phyloP scores from a whole-genome alignment of 2,888 invertebrate genomes.

The Listrodromus nycthemerus region DNA sequence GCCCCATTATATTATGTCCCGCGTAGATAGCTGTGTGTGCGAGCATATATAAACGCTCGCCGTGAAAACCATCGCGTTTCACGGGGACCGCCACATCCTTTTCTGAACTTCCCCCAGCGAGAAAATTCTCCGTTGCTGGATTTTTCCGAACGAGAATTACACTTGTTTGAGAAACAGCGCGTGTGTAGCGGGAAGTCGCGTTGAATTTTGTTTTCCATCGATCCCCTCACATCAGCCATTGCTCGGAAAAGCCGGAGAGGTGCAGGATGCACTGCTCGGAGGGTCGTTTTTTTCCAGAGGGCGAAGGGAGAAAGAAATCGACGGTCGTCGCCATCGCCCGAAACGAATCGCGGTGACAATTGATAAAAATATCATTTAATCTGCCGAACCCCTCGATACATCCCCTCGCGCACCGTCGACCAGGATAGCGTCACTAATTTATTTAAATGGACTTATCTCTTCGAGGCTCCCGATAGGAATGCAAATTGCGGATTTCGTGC shows the following conservation, averaged over 20 bases:
- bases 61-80: conserved; percentile 34
- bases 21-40: conserved; percentile 57
- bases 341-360: conserved; percentile 83
- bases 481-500: conserved; percentile 80
- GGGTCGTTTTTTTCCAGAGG: conserved; percentile 1
- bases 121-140: conserved; percentile 23
- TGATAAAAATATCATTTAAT: conserved; percentile 84
- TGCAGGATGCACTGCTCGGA: conserved; percentile 3
- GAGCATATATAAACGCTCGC: conserved; percentile 21
- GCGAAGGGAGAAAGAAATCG: conserved; percentile 27
- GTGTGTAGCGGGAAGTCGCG: not conserved
- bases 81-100: not conserved
- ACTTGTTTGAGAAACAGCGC: not conserved
- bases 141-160: not conserved
- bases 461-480: conserved; percentile 83
- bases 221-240: too few species aligned
- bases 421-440: conserved; percentile 84
- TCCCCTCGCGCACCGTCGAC: conserved; percentile 64
- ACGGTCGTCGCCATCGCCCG: conserved; percentile 70
- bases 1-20: conserved; percentile 83
- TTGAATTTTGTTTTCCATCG: too few species aligned
- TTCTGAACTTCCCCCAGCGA: conserved; percentile 24
- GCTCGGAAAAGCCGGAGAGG: not conserved
- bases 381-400: conserved; percentile 66
- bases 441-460: conserved; percentile 85